Percentiles rank a stretch among this genome's conserved stretches.
These are phyloP conservation scores for Trichechus manatus DNA, from an alignment of 2,113 vertebrate species.

Conservation along the genomic window DNA sequence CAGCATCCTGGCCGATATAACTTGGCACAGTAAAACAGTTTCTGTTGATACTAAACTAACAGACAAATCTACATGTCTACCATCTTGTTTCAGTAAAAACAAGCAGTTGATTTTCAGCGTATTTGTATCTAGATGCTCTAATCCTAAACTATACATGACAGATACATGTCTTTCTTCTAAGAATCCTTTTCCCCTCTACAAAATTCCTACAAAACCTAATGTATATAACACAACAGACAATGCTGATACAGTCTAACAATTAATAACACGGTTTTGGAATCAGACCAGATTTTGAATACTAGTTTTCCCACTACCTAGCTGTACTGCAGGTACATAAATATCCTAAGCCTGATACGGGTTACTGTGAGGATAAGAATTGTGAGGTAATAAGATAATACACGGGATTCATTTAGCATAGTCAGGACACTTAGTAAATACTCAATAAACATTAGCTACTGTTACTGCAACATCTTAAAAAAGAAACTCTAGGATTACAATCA, in stretches of 20 bases:
- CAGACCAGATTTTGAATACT: background rate
- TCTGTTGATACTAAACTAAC: conserved; percentile 22
- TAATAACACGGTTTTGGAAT: background rate
- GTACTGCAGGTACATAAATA: background rate
- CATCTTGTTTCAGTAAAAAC: conserved; percentile 35
- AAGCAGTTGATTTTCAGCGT: background rate
- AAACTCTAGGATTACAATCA: background rate
- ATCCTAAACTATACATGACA: background rate
- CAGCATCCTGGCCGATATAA: background rate
- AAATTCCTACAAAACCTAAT: background rate
- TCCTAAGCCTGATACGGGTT: background rate
- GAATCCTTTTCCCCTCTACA: background rate
- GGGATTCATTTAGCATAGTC: background rate
- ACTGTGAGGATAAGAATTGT: background rate
- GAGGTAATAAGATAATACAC: background rate
- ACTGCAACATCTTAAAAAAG: conserved; percentile 14
- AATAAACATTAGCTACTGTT: conserved; percentile 7
- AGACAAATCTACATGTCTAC: background rate
- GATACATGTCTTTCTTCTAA: conserved; percentile 25
- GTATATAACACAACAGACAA: background rate
- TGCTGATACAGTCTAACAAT: conserved; percentile 3
- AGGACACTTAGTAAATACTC: background rate
- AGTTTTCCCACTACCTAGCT: background rate
- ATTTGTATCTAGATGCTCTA: background rate
- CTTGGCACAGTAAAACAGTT: background rate